Evolutionary conservation across 2,797 vertebrate genomes (phyloP), one percentile per base, ranked within the genome.

Genomic region (Bovichtus variegatus): DNA sequence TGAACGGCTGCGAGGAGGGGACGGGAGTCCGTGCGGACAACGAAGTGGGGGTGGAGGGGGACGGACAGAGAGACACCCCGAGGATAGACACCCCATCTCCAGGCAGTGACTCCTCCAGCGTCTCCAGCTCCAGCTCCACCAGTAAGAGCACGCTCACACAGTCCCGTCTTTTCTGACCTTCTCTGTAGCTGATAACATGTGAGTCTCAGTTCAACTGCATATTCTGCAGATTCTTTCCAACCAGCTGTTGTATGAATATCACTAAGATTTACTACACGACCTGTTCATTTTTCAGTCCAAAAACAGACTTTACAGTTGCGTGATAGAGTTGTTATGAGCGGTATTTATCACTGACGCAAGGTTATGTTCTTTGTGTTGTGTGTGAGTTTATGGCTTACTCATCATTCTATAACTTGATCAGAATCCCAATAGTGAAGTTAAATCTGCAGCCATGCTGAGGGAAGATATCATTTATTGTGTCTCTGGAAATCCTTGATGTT

Each of bases 111-210:
- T 97, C 97, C 44, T 99, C 97, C 92, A 99, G 97, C 1, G 95
- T 99, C 90, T 99, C 98, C 93, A 99, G 97, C 93, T 97, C 97
- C 87, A 98, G 98, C 89, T 99, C 98, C 74, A 96, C 96, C 41
- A 97, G 98, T 99, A 87, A 50, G 93, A 41, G 4, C 31, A 78
- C 64, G 27, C 41, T 11, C 47, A 15, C 58, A 10, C 4, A n/a
- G 19, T 19, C 0, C 15, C 29, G 7, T 57, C 38, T 23, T n/a
- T 49, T 23, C 18, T 19, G 11, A 16, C 3, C 16, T 27, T 50
- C 16, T 43, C 59, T 9, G 53, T 23, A n/a, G 54, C 31, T 31
- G 29, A 40, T 19, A 16, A 16, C 29, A 8, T 19, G 4, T 31
- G 46, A 36, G n/a, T 25, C 13, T 51, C 15, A 3, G 23, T 54